Evolutionary conservation across 2,797 vertebrate species (phyloP).

Genomic region (Labroides dimidiatus): DNA sequence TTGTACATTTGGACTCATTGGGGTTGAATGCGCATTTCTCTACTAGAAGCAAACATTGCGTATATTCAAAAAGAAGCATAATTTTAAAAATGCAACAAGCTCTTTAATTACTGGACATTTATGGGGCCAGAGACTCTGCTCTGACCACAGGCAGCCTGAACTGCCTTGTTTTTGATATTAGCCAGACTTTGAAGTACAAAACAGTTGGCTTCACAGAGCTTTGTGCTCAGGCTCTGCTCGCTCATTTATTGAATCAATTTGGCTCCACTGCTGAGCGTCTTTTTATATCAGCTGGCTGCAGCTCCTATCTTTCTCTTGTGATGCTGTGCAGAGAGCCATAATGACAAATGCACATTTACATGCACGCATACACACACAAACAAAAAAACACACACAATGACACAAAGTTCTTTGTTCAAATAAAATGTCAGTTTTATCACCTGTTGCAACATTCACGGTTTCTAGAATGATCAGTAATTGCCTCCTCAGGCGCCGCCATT

Average conservation of each 20-base stretch:
- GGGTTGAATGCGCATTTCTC: background rate
- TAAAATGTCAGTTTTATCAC: background rate
- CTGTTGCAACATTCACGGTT: too few relatives aligned
- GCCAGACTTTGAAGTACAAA: conserved; percentile 50
- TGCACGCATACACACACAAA: background rate
- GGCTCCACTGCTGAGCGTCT: conserved; percentile 37
- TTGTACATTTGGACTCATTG: background rate
- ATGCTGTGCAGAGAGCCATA: conserved; percentile 40
- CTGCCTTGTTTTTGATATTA: conserved; percentile 43
- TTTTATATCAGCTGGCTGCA: conserved; percentile 40
- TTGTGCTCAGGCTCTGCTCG: conserved; percentile 25
- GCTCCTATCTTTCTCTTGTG: conserved; percentile 32
- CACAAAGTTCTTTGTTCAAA: background rate
- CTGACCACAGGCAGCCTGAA: conserved; percentile 17
- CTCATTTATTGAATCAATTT: conserved; percentile 46
- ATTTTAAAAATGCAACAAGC: conserved; percentile 20
- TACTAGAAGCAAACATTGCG: background rate
- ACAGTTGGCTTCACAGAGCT: conserved; percentile 46
- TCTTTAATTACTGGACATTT: conserved; percentile 18
- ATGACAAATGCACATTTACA: conserved; percentile 15
- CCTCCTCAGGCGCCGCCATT: too few relatives aligned
- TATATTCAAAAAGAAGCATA: background rate
- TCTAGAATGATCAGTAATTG: too few relatives aligned
- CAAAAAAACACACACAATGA: background rate
- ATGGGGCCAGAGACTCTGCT: conserved; percentile 19